Evolutionary conservation across 2,797 vertebrate species (phyloP).

Genomic region (Liasis olivaceus): DNA sequence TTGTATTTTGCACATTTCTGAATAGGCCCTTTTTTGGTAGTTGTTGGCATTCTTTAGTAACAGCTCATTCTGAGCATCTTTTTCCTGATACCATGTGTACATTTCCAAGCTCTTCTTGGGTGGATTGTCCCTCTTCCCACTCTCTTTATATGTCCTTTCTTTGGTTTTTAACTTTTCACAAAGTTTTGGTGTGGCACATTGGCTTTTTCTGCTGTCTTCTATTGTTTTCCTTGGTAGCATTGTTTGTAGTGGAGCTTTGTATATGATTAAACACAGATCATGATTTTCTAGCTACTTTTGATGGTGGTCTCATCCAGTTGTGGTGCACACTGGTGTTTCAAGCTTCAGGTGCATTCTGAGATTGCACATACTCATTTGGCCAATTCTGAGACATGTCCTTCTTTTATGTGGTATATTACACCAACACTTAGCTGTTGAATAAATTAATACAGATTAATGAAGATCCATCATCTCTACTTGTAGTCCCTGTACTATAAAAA

Average conservation of each 20-base stretch:
- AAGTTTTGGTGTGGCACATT: not conserved
- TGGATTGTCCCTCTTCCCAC: no score
- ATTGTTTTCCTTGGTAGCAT: not conserved
- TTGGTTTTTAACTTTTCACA: not conserved
- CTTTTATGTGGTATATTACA: not conserved
- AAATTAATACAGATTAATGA: not conserved
- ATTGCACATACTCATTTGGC: not conserved
- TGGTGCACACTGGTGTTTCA: not conserved
- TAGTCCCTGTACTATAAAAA: not conserved
- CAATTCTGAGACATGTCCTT: not conserved
- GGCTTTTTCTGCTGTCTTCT: not conserved
- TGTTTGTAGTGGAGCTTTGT: not conserved
- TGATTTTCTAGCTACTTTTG: not conserved
- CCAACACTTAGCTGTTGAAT: not conserved
- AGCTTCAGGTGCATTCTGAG: not conserved
- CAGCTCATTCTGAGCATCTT: no score
- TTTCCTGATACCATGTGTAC: no score
- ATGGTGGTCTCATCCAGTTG: not conserved
- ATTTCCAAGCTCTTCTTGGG: no score
- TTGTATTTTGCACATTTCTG: no score
- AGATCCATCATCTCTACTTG: not conserved
- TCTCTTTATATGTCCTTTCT: not conserved
- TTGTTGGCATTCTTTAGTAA: no score
- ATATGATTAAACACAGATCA: not conserved
- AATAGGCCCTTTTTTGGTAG: no score